These are phyloP conservation scores for Piscicola geometra DNA, from an alignment of 2,888 invertebrate species.

Conservation along the genomic window DNA sequence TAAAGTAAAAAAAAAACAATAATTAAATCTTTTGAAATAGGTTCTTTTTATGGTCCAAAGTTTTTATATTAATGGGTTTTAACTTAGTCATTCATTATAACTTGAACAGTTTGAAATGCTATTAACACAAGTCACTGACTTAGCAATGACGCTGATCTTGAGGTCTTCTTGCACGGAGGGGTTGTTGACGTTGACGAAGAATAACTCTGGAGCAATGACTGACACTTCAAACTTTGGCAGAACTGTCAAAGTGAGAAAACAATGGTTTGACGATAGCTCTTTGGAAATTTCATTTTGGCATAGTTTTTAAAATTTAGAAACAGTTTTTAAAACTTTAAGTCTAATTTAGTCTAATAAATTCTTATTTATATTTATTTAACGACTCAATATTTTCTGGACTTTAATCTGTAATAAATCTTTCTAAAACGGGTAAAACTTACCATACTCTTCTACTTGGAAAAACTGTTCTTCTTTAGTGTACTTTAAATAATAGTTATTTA, in stretches of 20 bases:
- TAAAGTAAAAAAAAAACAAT: not conserved
- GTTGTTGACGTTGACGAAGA: conserved; percentile 9
- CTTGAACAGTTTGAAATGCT: too few relatives aligned
- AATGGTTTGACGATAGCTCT: too few relatives aligned
- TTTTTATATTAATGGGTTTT: not conserved
- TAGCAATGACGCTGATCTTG: conserved; percentile 23
- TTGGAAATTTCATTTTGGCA: too few relatives aligned
- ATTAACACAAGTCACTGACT: too few relatives aligned
- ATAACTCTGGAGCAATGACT: conserved; percentile 20
- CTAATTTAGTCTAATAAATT: not conserved
- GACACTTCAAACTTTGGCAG: conserved; percentile 35
- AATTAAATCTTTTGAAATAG: not conserved
- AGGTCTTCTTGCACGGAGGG: conserved; percentile 20
- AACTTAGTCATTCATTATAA: too few relatives aligned
- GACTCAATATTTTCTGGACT: too few relatives aligned
- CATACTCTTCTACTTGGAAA: conserved; percentile 33
- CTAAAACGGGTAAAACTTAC: not conserved
- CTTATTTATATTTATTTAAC: not conserved
- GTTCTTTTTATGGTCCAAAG: not conserved
- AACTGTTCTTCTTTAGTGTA: not conserved
- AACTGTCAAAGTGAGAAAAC: conserved; percentile 11
- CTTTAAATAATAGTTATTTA: conserved; percentile 6
- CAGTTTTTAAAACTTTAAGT: not conserved
- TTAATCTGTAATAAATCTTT: not conserved
- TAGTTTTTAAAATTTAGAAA: too few relatives aligned